A percentile compares a stretch with the other conserved stretches of the same genome.
Evolutionary conservation across 2,797 vertebrate species (phyloP).

Genomic region (Onychomys arenicola): DNA sequence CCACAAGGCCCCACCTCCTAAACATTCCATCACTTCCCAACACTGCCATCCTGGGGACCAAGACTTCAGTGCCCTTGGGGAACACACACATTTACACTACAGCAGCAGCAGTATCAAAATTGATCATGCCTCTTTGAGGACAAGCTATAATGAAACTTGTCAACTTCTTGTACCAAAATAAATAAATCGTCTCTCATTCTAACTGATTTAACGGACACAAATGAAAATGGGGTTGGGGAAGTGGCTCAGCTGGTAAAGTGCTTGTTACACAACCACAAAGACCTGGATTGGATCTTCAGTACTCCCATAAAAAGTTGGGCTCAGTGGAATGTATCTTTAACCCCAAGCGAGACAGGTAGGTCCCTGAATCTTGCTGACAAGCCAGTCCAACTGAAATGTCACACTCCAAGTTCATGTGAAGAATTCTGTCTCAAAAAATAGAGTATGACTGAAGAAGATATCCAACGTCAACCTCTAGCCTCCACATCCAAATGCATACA

Average conservation of each 20-base stretch:
- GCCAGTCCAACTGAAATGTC: background rate
- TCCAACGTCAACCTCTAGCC: too few relatives aligned
- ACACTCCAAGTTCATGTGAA: background rate
- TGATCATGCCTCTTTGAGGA: background rate
- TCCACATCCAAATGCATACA: background rate
- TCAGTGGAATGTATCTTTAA: background rate
- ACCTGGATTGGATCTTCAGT: background rate
- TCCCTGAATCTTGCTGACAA: background rate
- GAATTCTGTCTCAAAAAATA: background rate
- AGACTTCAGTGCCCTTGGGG: background rate
- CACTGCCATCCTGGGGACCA: background rate
- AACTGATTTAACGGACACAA: background rate
- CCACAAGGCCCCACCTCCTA: background rate
- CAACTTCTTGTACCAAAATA: conserved; percentile 6
- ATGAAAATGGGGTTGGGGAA: background rate
- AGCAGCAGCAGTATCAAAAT: background rate
- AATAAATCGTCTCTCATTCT: background rate
- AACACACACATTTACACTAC: background rate
- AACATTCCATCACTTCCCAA: background rate
- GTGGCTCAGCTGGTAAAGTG: background rate
- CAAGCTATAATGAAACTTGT: conserved; percentile 22
- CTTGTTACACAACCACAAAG: background rate
- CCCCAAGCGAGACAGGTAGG: too few relatives aligned
- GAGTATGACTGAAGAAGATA: background rate
- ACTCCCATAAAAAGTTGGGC: background rate